Conservation (phyloP, 2,113 vertebrate species). For the Oryzias javanicus region DNA sequence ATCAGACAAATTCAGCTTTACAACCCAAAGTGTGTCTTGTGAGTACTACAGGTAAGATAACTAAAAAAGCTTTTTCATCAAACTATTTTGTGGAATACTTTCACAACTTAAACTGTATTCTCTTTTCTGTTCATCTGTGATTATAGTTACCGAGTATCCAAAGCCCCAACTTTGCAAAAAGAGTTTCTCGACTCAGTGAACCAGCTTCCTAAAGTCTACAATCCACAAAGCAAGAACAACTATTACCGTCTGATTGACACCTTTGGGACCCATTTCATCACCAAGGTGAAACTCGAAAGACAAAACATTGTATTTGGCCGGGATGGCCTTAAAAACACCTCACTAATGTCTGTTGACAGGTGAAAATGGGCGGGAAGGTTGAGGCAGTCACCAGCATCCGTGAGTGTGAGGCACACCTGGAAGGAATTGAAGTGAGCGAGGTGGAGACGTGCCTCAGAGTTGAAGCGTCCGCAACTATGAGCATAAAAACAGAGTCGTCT, state of each 20-base stretch:
- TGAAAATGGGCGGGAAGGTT: slow-evolving; percentile 78
- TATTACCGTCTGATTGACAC: slow-evolving; percentile 73
- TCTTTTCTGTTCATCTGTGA: background rate
- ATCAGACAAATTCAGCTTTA: slow-evolving; percentile 79
- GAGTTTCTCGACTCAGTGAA: slow-evolving; percentile 63
- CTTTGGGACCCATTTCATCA: slow-evolving; percentile 80
- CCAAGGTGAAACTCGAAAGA: slow-evolving; percentile 53
- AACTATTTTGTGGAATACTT: too few species aligned
- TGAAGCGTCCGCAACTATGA: slow-evolving; percentile 71
- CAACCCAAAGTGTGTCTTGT: slow-evolving; percentile 72
- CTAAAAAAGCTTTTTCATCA: too few species aligned
- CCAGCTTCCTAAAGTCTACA: slow-evolving; percentile 67
- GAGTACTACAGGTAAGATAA: slow-evolving; percentile 77
- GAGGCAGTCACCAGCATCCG: slow-evolving; percentile 79
- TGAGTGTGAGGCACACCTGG: slow-evolving; percentile 76
- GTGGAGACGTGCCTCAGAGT: slow-evolving; percentile 75
- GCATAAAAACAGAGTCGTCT: background rate
- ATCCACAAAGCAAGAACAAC: slow-evolving; percentile 34
- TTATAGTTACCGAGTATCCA: slow-evolving; percentile 67
- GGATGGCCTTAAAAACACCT: too few species aligned
- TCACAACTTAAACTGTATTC: background rate
- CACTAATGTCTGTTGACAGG: slow-evolving; percentile 25
- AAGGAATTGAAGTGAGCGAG: slow-evolving; percentile 68
- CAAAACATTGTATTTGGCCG: too few species aligned
- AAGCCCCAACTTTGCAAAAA: slow-evolving; percentile 42